Base-by-base conservation (phyloP, 2,797 vertebrate genomes). In the Cryptoblepharus egeriae region DNA sequence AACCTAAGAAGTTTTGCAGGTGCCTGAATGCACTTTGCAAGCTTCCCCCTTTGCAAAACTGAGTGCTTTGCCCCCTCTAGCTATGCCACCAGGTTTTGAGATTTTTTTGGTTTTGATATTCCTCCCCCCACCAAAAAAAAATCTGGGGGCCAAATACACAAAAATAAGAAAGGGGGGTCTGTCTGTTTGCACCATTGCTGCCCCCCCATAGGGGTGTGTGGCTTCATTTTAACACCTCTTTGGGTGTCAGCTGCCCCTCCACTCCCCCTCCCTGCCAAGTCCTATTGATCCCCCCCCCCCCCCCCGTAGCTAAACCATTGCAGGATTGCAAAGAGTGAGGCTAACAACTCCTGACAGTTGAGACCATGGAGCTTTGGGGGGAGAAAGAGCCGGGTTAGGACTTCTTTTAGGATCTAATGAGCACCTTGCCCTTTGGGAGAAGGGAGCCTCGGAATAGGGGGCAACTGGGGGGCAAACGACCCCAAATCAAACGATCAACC, bases 201-300 rank as follows among this genome's bases (percentile, higher is more conserved):
- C n/a, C n/a, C n/a, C n/a, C n/a, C n/a, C n/a, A 60, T 22, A 4
- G 63, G 13, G 45, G 32, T 26, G n/a, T 49, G 30, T 60, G 60
- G 35, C 85, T 86, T 83, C 87, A 85, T 90, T 90, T 88, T 90
- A 92, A 90, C 91, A 90, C 67, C 85, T 77, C 13, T 70, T 63
- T 55, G 77, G 61, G 75, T 12, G 13, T 81, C 82, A 64, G 30
- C 69, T 85, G 82, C 75, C 77, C 64, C 58, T 64, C 49, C 5
- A 20, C 64, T 67, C 35, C 63, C 58, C 77, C 72, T 9, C 4
- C 73, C 52, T 22, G 28, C 52, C 28, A 75, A 60, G 20, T 15
- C 28, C 55, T 28, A 82, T 58, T 37, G 65, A 61, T 49, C n/a
- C n/a, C n/a, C n/a, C n/a, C 30, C 28, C 12, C 45, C 13, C 30